Evolutionary conservation across 1,140 invertebrate species (phyloP).

Genomic region (Antheraea mylitta): DNA sequence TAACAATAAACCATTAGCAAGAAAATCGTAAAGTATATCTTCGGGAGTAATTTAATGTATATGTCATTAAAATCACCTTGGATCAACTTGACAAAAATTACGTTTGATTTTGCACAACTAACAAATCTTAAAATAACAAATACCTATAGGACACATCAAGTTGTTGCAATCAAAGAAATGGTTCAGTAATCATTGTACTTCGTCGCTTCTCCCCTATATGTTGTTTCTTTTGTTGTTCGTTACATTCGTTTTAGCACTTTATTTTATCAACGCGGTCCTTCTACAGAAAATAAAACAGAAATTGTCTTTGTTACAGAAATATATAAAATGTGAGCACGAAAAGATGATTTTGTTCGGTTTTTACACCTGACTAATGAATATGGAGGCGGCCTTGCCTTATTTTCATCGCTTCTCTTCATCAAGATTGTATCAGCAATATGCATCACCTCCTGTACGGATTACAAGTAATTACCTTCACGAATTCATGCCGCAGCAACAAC

Average conservation of each 20-base stretch:
- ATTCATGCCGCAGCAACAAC: slow-evolving; percentile 63
- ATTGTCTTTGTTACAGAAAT: slow-evolving; percentile 48
- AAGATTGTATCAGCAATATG: slow-evolving; percentile 68
- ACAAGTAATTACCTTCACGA: slow-evolving; percentile 66
- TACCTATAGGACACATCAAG: slow-evolving; percentile 7
- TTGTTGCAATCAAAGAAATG: slow-evolving; percentile 65
- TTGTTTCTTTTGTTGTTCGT: slow-evolving; percentile 18
- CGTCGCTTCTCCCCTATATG: slow-evolving; percentile 15
- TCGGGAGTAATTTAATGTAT: too few relatives aligned
- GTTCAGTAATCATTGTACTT: slow-evolving; percentile 41
- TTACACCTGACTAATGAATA: slow-evolving; percentile 22
- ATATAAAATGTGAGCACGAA: slow-evolving; percentile 15
- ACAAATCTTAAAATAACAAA: background rate
- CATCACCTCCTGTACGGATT: slow-evolving; percentile 52
- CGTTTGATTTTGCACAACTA: background rate
- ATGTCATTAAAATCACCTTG: too few relatives aligned
- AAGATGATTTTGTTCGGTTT: slow-evolving; percentile 2
- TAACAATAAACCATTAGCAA: too few relatives aligned
- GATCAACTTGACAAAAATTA: too few relatives aligned
- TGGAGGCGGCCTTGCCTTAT: slow-evolving; percentile 67
- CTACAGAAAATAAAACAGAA: slow-evolving; percentile 8
- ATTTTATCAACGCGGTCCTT: slow-evolving; percentile 23
- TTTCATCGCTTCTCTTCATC: slow-evolving; percentile 60
- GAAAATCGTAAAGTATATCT: too few relatives aligned
- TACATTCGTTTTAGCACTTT: slow-evolving; percentile 24